Conservation (phyloP, 2,797 vertebrate species). For the Argentina silus region DNA sequence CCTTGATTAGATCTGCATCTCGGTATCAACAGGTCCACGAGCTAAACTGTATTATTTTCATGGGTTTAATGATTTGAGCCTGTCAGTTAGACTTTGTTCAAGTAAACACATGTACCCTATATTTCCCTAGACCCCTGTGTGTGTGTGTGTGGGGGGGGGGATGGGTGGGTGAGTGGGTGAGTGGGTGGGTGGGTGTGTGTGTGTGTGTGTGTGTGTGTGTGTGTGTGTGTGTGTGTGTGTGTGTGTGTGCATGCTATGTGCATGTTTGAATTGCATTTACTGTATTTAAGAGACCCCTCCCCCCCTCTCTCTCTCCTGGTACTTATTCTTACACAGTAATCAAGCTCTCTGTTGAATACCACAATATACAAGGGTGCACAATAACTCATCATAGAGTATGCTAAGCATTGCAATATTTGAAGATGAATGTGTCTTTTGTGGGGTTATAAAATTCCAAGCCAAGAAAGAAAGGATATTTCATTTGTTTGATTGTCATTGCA, state of each 20-base stretch:
- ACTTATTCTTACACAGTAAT: conserved; percentile 57
- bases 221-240: conserved; percentile 21
- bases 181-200: no score
- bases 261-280: conserved; percentile 57
- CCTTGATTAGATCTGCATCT: no score
- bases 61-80: no score
- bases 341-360: conserved; percentile 59
- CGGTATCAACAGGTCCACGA: no score
- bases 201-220: conserved; percentile 17
- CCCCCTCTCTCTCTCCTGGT: conserved; percentile 44
- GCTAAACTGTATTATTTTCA: no score
- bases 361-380: conserved; percentile 51
- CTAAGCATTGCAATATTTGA: conserved; percentile 24
- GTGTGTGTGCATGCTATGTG: conserved; percentile 13
- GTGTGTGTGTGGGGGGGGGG: conserved; percentile 1
- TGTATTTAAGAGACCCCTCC: conserved; percentile 41
- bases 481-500: conserved; percentile 47
- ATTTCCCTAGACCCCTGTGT: no score
- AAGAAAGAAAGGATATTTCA: conserved; percentile 37
- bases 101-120: no score
- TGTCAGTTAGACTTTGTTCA: no score
- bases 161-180: no score
- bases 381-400: conserved; percentile 32
- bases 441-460: conserved; percentile 36
- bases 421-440: conserved; percentile 21